Evolutionary conservation across 2,113 vertebrate genomes (phyloP), one percentile per base, ranked within the genome.

Genomic region (Gambusia affinis): DNA sequence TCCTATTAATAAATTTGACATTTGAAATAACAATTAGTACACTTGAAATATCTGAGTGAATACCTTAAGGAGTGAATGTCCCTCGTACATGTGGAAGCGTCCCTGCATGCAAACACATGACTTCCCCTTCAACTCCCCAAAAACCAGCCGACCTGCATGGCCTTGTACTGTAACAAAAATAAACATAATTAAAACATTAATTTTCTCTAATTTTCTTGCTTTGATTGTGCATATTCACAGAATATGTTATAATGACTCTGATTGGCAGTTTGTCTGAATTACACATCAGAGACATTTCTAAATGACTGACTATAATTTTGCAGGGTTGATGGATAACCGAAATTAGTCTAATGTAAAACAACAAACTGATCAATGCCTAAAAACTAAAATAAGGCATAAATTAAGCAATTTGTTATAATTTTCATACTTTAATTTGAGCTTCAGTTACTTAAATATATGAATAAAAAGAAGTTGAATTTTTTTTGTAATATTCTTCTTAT

Each of bases 101-200:
- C 95, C 95, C 89, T 96, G 95, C 95, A 96, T 96, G 81, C 94
- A 95, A 35, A 96, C 95, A n/a, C 95, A 96, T 0, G 91, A 83
- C 81, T 94, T 95, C 75, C 93, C 95, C 64, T 92, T 94, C 78
- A 95, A 89, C 67, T 95, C 89, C 30, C 95, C 95, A 8, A 95
- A 95, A 37, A 95, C 93, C 70, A 95, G 90, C 15, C 77, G 89
- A 12, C 95, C 94, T 60, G 91, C 91, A 60, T 95, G 95, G 66
- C 95, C 95, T 78, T 94, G 88, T 44, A 95, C 95, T 95, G 85
- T 39, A 78, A 80, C 64, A 84, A 35, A 73, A 29, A 82, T 29
- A 77, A 12, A 72, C 31, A 60, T 4, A 75, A 60, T n/a, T 22
- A 47, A 77, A 2, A 68, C 2, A 5, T 15, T 3, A 2, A 24